Base-by-base conservation (phyloP, 2,797 vertebrate genomes). In the Lacerta bilineata region DNA sequence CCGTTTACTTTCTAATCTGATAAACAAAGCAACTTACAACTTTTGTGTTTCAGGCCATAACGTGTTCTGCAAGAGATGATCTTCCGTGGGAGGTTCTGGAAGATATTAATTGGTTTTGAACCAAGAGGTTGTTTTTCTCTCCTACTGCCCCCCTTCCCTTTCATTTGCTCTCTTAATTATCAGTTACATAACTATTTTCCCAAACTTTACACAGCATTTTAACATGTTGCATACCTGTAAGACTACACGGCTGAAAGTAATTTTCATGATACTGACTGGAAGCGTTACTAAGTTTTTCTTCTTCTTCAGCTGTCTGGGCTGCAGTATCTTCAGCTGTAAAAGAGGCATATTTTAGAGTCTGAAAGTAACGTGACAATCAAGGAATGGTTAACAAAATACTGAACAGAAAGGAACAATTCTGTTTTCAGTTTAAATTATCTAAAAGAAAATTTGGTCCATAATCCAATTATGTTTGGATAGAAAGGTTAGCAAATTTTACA, bases 11-110 rank as follows among this genome's bases (percentile, higher is more conserved):
- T 55, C 11, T 75, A 15, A 23, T 79, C 23, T 20, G 36, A 88
- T 68, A 20, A 78, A 87, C 27, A 90, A 27, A 1, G 88, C 87
- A 88, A 96, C 99, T 99, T 97, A 99, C 99, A 99, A 94, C 94
- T 99, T 99, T 95, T 99, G 98, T 94, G 99, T 97, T 96, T 99
- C 99, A 68, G 99, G 99, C 99, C 99, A 99, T 76, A 99, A 96
- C 11, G 98, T 99, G 96, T 99, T 99, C 96, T 99, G 99, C 84
- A 99, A 97, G 91, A 99, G 98, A 94, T 99, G 97, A 96, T 99
- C 98, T 92, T 99, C 99, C 88, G 98, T 97, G 33, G 99, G 99
- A 77, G 99, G 99, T 91, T 98, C 99, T 99, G 92, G 10, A 96
- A 95, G 75, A 95, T 82, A 95, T 74, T 86, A 80, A 8, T 72